Percentiles rank a stretch among this genome's conserved stretches.
phyloP scores from a whole-genome alignment of 2,888 invertebrate genomes.

The Hydrotaea diabolus region DNA sequence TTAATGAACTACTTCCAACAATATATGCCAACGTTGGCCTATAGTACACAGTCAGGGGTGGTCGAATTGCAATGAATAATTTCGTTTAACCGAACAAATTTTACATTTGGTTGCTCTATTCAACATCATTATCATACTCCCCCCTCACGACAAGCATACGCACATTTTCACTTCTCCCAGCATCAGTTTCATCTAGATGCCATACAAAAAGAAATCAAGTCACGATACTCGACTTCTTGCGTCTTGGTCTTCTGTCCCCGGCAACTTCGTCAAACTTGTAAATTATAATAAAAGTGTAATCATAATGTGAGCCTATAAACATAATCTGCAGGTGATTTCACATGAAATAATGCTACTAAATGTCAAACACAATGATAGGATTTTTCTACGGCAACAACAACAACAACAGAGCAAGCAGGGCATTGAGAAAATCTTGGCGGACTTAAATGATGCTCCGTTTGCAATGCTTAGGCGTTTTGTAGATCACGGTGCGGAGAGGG shows the following conservation, averaged over 20 bases:
- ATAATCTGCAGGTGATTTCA: conserved; percentile 77
- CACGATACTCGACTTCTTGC: not conserved
- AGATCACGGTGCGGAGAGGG: not conserved
- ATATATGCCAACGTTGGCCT: too few relatives aligned
- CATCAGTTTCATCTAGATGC: not conserved
- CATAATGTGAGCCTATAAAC: conserved; percentile 76
- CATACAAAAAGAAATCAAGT: conserved; percentile 30
- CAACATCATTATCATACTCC: not conserved
- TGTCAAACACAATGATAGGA: conserved; percentile 72
- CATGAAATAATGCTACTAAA: conserved; percentile 77
- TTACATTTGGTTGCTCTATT: too few relatives aligned
- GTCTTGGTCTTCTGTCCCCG: not conserved
- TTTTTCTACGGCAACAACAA: conserved; percentile 14
- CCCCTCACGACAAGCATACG: not conserved
- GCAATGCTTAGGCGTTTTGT: not conserved
- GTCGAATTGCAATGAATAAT: too few relatives aligned
- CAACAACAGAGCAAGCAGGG: not conserved
- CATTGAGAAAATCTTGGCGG: not conserved
- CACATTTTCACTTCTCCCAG: not conserved
- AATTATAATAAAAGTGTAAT: conserved; percentile 79
- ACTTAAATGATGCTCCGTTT: not conserved
- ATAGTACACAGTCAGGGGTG: too few relatives aligned
- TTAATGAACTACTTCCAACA: too few relatives aligned
- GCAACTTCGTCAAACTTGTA: conserved; percentile 69
- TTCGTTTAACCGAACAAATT: too few relatives aligned